phyloP scores from a whole-genome alignment of 2,113 vertebrate genomes.

The Podarcis cretensis region DNA sequence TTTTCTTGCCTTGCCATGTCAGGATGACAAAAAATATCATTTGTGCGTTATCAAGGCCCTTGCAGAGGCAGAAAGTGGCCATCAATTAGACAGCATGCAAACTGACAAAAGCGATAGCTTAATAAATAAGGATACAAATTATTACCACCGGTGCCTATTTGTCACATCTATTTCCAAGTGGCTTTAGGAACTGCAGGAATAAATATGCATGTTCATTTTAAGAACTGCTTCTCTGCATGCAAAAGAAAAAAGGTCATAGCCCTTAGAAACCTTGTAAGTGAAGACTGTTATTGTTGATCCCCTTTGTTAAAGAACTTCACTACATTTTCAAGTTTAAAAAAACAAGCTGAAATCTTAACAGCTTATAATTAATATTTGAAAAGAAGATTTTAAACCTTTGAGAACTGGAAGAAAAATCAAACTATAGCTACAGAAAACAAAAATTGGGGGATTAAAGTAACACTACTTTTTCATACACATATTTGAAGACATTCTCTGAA shows the following conservation, averaged over 20 bases:
- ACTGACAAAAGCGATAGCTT: conserved; percentile 34
- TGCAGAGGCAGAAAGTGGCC: conserved; percentile 41
- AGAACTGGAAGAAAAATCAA: background rate
- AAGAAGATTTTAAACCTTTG: background rate
- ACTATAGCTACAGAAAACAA: background rate
- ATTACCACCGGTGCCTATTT: conserved; percentile 22
- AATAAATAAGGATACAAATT: background rate
- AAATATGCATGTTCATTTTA: conserved; percentile 4
- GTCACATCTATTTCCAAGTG: conserved; percentile 2
- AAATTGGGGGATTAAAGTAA: background rate
- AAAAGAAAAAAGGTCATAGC: conserved; percentile 1
- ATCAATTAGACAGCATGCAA: conserved; percentile 48
- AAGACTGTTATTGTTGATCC: background rate
- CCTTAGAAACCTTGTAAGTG: background rate
- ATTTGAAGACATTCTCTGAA: background rate
- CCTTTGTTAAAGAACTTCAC: background rate
- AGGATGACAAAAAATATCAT: conserved; percentile 20
- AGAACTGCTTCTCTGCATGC: background rate
- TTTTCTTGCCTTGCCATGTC: conserved; percentile 8
- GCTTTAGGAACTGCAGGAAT: background rate
- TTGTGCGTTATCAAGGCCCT: conserved; percentile 26
- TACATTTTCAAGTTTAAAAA: background rate
- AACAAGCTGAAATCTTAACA: background rate
- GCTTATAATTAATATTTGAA: background rate
- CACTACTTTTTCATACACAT: background rate